phyloP scores from a whole-genome alignment of 2,888 invertebrate genomes.

The Ectemnius lituratus region DNA sequence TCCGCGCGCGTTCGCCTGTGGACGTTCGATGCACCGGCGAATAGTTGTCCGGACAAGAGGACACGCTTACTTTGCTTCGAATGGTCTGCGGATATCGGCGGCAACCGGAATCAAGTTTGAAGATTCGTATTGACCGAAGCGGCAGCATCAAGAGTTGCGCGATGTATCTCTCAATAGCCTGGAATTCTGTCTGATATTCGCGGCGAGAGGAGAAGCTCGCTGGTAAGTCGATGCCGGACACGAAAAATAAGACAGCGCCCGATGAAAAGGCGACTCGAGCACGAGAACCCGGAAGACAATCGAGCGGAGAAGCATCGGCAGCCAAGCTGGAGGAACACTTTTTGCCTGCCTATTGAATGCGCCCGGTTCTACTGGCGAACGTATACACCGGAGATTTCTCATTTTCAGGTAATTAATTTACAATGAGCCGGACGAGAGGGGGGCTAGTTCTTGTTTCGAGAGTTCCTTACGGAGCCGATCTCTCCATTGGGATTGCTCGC shows the following conservation, averaged over 20 bases:
- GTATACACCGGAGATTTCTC: slow-evolving; percentile 76
- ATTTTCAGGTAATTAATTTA: slow-evolving; percentile 78
- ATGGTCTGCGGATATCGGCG: too few relatives aligned
- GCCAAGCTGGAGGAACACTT: slow-evolving; percentile 72
- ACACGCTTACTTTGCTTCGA: too few relatives aligned
- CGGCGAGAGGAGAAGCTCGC: slow-evolving; percentile 11
- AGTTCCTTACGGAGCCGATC: slow-evolving; percentile 69
- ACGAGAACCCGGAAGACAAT: slow-evolving; percentile 39
- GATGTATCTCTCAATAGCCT: slow-evolving; percentile 15
- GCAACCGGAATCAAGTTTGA: too few relatives aligned
- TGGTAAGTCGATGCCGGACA: background rate
- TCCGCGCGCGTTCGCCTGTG: background rate
- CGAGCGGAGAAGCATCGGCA: slow-evolving; percentile 16
- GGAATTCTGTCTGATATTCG: slow-evolving; percentile 6
- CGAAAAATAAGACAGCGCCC: slow-evolving; percentile 11
- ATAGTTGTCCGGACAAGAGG: background rate
- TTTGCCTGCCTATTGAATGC: slow-evolving; percentile 69
- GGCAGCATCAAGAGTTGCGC: slow-evolving; percentile 17
- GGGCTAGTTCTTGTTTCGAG: slow-evolving; percentile 70
- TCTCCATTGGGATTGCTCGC: slow-evolving; percentile 38
- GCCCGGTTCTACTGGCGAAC: slow-evolving; percentile 61
- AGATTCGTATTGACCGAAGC: too few relatives aligned
- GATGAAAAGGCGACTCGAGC: slow-evolving; percentile 31
- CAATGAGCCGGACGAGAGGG: slow-evolving; percentile 75
- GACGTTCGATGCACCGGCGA: slow-evolving; percentile 9